Conservation (phyloP, 2,888 invertebrate genomes). For the Epinotia bilunana region DNA sequence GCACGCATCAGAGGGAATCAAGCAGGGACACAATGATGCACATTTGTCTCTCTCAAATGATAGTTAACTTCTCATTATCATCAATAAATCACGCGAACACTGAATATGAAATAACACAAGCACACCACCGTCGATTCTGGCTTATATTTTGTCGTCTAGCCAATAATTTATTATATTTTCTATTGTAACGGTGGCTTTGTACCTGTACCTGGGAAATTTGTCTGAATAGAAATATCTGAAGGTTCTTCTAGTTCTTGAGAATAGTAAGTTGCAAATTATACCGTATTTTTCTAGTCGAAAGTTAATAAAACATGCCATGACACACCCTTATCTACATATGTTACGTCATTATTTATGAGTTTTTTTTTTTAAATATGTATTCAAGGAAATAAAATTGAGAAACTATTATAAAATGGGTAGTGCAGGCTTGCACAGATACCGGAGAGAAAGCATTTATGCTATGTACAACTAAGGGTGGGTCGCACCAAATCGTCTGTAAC, state of each 20-base stretch:
- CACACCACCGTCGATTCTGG: not conserved
- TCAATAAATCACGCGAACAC: constrained; percentile 54
- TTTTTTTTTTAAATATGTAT: too few relatives aligned
- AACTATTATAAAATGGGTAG: not conserved
- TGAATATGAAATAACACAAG: constrained; percentile 33
- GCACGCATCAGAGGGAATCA: not conserved
- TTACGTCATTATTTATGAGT: too few relatives aligned
- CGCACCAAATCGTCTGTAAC: too few relatives aligned
- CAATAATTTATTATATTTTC: constrained; percentile 3
- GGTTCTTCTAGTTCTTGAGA: not conserved
- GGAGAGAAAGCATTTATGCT: too few relatives aligned
- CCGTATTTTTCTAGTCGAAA: not conserved
- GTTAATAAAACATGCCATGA: not conserved
- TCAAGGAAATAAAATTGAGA: not conserved
- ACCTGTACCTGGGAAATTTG: not conserved
- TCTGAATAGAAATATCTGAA: not conserved
- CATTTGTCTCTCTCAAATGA: constrained; percentile 46
- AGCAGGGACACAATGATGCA: constrained; percentile 20
- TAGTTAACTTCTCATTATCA: constrained; percentile 55
- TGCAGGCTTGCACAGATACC: not conserved
- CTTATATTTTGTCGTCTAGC: constrained; percentile 9
- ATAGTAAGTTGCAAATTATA: not conserved
- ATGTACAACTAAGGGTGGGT: too few relatives aligned
- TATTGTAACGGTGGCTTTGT: not conserved
- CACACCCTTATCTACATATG: too few relatives aligned